A percentile compares a stretch with the other conserved stretches of the same genome.
Conservation (phyloP, 2,888 invertebrate genomes). For the Microchrysa polita region DNA sequence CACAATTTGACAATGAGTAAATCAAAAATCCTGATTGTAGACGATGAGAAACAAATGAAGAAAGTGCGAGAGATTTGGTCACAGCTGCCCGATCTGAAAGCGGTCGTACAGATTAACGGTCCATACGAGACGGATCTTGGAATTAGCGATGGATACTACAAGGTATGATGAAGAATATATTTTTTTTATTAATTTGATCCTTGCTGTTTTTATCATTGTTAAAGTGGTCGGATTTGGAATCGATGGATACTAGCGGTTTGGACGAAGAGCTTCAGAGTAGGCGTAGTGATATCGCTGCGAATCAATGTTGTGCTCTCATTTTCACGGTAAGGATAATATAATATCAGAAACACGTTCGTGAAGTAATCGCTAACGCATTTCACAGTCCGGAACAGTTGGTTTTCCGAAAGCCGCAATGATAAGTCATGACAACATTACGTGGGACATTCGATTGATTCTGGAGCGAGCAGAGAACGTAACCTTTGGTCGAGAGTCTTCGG, state of each 20-base stretch:
- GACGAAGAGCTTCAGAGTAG: conserved; percentile 75
- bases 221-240: conserved; percentile 85
- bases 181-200: too few relatives aligned
- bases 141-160: conserved; percentile 62
- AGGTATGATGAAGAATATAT: too few relatives aligned
- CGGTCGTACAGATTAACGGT: conserved; percentile 70
- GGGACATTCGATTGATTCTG: conserved; percentile 70
- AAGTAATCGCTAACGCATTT: conserved; percentile 49
- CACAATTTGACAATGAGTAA: conserved; percentile 78
- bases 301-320: conserved; percentile 86
- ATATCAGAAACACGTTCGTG: too few relatives aligned
- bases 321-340: conserved; percentile 73
- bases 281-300: conserved; percentile 75
- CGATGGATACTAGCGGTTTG: conserved; percentile 74
- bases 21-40: conserved; percentile 87
- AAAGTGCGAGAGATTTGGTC: conserved; percentile 79
- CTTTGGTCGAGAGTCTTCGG: conserved; percentile 69
- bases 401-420: conserved; percentile 94
- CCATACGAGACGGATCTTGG: conserved; percentile 61
- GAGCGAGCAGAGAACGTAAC: conserved; percentile 68
- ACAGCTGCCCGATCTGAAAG: conserved; percentile 78
- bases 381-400: conserved; percentile 89
- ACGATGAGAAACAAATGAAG: conserved; percentile 85
- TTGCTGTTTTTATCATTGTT: too few relatives aligned
- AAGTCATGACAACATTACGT: conserved; percentile 87